phyloP scores from a whole-genome alignment of 2,797 vertebrate genomes.

The Bradypodion ventrale region DNA sequence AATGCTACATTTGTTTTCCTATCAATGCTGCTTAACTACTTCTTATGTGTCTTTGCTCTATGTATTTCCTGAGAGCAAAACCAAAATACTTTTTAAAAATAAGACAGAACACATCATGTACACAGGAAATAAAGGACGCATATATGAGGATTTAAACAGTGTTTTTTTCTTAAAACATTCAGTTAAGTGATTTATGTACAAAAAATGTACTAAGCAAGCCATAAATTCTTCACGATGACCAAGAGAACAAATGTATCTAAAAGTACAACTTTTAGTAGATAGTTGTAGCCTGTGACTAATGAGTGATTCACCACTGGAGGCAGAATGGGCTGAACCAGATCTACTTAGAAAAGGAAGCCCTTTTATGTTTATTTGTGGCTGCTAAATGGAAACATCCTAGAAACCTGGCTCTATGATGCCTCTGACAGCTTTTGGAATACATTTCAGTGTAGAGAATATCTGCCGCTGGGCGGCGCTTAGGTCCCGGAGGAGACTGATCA shows the following conservation, averaged over 20 bases:
- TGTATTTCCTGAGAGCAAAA: conserved; percentile 76
- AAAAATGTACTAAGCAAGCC: conserved; percentile 29
- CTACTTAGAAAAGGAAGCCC: conserved; percentile 12
- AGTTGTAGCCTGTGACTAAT: conserved; percentile 26
- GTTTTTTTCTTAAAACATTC: conserved; percentile 21
- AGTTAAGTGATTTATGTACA: conserved; percentile 18
- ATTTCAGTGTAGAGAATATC: not conserved
- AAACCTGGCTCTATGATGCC: conserved; percentile 6
- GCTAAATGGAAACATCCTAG: not conserved
- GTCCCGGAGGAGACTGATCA: too few relatives aligned
- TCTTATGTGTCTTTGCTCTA: conserved; percentile 69
- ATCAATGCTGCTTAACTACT: conserved; percentile 74
- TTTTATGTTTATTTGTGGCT: not conserved
- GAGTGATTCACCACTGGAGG: conserved; percentile 21
- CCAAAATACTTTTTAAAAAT: not conserved
- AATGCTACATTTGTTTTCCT: conserved; percentile 77
- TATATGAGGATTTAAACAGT: conserved; percentile 40
- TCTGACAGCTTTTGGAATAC: not conserved
- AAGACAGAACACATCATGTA: conserved; percentile 20
- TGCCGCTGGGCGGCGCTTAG: too few relatives aligned
- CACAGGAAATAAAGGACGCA: conserved; percentile 25
- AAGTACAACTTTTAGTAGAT: conserved; percentile 15
- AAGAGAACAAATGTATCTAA: conserved; percentile 34
- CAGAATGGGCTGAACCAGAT: not conserved
- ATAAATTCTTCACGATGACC: conserved; percentile 29